Conservation (phyloP, 2,888 invertebrate genomes). For the Synergus itoensis region DNA sequence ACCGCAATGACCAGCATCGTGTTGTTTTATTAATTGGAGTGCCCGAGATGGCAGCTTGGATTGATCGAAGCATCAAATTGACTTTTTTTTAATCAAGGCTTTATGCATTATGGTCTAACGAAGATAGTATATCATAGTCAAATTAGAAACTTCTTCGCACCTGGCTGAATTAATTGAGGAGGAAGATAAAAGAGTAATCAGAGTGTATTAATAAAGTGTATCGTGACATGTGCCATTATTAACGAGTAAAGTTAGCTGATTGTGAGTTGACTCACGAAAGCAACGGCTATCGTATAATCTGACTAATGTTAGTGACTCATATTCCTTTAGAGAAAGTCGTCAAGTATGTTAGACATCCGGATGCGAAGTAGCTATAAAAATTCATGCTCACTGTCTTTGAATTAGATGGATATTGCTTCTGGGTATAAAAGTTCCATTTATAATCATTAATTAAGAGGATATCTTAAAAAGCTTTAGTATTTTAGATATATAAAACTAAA, state of each 20-base stretch:
- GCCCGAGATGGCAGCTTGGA: neutral
- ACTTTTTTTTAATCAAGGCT: neutral
- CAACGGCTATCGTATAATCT: neutral
- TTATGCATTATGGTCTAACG: neutral
- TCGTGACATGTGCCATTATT: neutral
- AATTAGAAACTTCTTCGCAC: slow-evolving; percentile 8
- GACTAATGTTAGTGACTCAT: slow-evolving; percentile 28
- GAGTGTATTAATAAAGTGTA: neutral
- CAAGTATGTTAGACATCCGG: neutral
- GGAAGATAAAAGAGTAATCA: neutral
- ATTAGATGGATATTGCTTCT: neutral
- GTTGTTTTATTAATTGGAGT: slow-evolving; percentile 13
- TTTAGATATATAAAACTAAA: neutral
- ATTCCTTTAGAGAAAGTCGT: neutral
- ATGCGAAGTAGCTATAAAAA: neutral
- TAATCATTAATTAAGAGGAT: neutral
- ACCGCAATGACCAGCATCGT: neutral
- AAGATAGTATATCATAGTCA: neutral
- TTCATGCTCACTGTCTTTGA: neutral
- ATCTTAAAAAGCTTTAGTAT: neutral
- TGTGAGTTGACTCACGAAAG: slow-evolving; percentile 13
- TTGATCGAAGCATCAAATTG: neutral
- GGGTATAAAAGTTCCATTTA: neutral
- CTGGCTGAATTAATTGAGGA: neutral
- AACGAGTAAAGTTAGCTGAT: neutral